Percentiles rank a stretch among this genome's conserved stretches.
Conservation (phyloP, 2,113 vertebrate species). For the Chinchilla lanigera region DNA sequence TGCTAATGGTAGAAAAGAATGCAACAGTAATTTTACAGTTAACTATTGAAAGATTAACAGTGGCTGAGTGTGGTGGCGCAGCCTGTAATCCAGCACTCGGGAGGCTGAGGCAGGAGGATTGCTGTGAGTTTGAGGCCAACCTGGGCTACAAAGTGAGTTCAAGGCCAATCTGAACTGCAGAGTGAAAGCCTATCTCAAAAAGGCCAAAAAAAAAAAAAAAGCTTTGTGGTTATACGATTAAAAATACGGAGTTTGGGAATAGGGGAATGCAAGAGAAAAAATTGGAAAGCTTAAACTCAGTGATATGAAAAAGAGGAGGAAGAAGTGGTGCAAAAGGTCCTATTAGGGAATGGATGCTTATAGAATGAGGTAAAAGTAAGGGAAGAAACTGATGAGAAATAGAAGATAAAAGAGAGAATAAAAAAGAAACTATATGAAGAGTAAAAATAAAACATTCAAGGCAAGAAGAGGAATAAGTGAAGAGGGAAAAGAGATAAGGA, state of each 20-base stretch:
- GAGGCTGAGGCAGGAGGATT: no score
- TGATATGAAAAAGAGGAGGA: neutral
- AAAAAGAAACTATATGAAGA: neutral
- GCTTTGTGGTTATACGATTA: neutral
- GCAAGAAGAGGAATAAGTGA: neutral
- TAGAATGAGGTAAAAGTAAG: neutral
- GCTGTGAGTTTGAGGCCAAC: no score
- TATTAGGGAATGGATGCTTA: neutral
- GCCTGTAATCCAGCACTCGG: no score
- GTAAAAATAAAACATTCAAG: neutral
- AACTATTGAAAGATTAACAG: neutral
- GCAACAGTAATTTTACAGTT: neutral
- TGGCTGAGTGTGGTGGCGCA: no score
- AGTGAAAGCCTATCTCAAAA: no score
- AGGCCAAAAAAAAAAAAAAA: neutral
- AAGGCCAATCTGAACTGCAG: no score
- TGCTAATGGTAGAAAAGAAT: neutral
- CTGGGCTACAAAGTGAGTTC: no score
- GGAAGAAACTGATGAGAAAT: neutral
- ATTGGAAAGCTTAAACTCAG: neutral
- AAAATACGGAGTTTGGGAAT: neutral
- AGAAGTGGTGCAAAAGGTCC: neutral
- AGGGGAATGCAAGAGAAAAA: neutral
- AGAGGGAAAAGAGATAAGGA: neutral
- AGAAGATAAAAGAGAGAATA: neutral